Base-by-base conservation (phyloP, 2,888 invertebrate genomes). In the Anarsia innoxiella region DNA sequence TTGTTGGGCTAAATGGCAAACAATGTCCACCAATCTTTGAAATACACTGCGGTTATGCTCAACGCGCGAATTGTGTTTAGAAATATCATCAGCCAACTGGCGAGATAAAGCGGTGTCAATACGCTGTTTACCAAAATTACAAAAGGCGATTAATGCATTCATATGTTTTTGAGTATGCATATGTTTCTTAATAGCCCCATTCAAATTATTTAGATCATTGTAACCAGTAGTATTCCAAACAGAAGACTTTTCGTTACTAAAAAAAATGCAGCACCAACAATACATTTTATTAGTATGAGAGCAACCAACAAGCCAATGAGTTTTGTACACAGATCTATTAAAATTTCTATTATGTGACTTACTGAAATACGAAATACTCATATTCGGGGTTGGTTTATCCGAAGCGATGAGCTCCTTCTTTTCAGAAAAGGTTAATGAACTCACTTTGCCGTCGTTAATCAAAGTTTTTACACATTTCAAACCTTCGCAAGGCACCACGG, bases 1-100 rank as follows among this genome's bases (percentile, higher is more conserved):
- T 31, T 37, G 31, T 8, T 37, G 30, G 6, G 25, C 31, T 30
- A 37, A 37, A 37, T 23, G 37, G 19, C 26, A 11, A 19, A 31
- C 19, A 10, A 12, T 12, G 12, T 31, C 31, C 11, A 31, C 16
- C 2, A 31, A 8, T 2, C 23, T n/a, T n/a, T 15, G 28, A 28
- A 28, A 28, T 6, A 28, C 12, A 28, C 28, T 12, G 12, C 28
- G 28, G 28, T 28, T 28, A 12, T 12, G 5, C 2, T 28, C 28
- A 28, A 28, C 13, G 2, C 28, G 28, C 11, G 12, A 9, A 10
- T 28, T 28, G 9, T 28, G 12, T 28, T 28, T 28, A 12, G 28
- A 12, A 12, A 28, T 28, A 12, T 28, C 28, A 12, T 28, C 28
- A 12, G 12, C 10, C 12, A 28, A 28, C 12, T 28, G 13, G 28